Base-by-base conservation (phyloP, 1,140 invertebrate species). In the Drosophila watanabei region DNA sequence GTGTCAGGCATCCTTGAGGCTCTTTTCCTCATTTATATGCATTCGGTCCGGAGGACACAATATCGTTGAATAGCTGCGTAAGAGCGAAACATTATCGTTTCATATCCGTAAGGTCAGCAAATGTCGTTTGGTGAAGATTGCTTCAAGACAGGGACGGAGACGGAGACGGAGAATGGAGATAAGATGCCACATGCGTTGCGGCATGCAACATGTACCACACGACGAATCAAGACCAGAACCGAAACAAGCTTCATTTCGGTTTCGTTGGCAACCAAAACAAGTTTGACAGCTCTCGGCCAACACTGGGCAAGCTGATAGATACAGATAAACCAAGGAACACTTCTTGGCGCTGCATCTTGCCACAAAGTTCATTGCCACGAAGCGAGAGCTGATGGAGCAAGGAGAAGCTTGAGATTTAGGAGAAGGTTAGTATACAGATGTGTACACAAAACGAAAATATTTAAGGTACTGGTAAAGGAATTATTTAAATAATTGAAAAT, bases 141-240 rank as follows among this genome's bases (percentile, higher is more conserved):
- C 30, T 63, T 72, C 60, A 59, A 49, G 33, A 5, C 24, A 32
- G 4, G 2, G 4, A 14, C 14, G 14, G 24, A 16, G 14, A 30
- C 0, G 24, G 48, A 14, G 3, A 48, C 8, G 13, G 7, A 16
- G 1, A 18, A 8, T n/a, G 20, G n/a, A 20, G 33, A 77, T 72
- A 79, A n/a, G 41, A 46, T 84, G 79, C 72, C 66, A 77, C 76
- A 75, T 82, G 83, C 62, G 62, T 75, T 82, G 83, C 58, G 62
- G 85, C 85, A 88, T 75, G 81, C 84, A 88, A 81, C 81, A 89
- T 68, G 81, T 84, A 83, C 65, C 75, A 66, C 79, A 85, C 45
- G 52, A 18, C 24, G 46, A 30, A 37, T 52, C 66, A 63, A 32
- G 33, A 45, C 41, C 57, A 59, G 37, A 45, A 71, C 64, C 78